A percentile compares a stretch with the other conserved stretches of the same genome.
Evolutionary conservation across 2,113 vertebrate species (phyloP).

Genomic region (western clawed frog (Xenopus tropicalis)): UCB_Xtro_10.0 CM004443.2:56833001-56833500

Average conservation of each 20-base stretch:
- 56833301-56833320: background rate
- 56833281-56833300: background rate
- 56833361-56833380: background rate
- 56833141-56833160: no score
- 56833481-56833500: constrained; percentile 58
- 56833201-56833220: no score
- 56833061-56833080: no score
- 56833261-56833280: background rate
- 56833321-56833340: background rate
- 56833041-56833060: background rate
- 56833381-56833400: constrained; percentile 37
- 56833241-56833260: background rate
- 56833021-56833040: background rate
- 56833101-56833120: no score
- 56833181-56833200: no score
- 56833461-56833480: constrained; percentile 59
- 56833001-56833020: background rate
- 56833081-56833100: no score
- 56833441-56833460: constrained; percentile 47
- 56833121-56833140: no score
- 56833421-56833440: constrained; percentile 49
- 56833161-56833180: no score
- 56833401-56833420: constrained; percentile 38
- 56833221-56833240: background rate
- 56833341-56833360: background rate